phyloP scores from a whole-genome alignment of 2,797 vertebrate species.

The Notoglanidium macrostoma region DNA sequence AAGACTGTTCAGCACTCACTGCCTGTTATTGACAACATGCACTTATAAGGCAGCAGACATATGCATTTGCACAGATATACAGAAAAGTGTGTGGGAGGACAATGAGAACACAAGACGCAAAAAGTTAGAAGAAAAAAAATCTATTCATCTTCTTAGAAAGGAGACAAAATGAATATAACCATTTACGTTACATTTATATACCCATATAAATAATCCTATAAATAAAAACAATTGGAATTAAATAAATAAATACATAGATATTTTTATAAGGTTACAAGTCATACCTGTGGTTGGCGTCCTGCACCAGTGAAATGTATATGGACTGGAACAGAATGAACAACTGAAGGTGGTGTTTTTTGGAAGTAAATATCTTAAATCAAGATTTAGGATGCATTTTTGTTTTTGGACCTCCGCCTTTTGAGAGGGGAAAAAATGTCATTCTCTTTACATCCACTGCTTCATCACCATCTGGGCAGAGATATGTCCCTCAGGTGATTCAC shows the following conservation, averaged over 20 bases:
- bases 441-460: background rate
- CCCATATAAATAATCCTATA: conserved; percentile 75
- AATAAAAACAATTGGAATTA: conserved; percentile 74
- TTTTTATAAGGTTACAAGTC: conserved; percentile 48
- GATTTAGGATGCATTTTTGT: background rate
- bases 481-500: background rate
- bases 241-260: conserved; percentile 80
- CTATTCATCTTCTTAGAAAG: conserved; percentile 34
- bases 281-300: conserved; percentile 67
- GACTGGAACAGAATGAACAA: background rate
- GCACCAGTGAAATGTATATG: conserved; percentile 63
- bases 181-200: conserved; percentile 52
- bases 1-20: background rate
- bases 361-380: background rate
- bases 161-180: conserved; percentile 15
- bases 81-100: too few relatives aligned
- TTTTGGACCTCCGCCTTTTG: background rate
- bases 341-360: background rate
- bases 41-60: background rate
- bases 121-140: conserved; percentile 5
- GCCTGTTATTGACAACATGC: background rate
- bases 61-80: background rate
- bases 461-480: background rate
- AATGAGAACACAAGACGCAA: background rate
- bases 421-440: background rate